Evolutionary conservation across 1,140 invertebrate species (phyloP), one percentile per base, ranked within the genome.

Genomic region (Colletes latitarsis): DNA sequence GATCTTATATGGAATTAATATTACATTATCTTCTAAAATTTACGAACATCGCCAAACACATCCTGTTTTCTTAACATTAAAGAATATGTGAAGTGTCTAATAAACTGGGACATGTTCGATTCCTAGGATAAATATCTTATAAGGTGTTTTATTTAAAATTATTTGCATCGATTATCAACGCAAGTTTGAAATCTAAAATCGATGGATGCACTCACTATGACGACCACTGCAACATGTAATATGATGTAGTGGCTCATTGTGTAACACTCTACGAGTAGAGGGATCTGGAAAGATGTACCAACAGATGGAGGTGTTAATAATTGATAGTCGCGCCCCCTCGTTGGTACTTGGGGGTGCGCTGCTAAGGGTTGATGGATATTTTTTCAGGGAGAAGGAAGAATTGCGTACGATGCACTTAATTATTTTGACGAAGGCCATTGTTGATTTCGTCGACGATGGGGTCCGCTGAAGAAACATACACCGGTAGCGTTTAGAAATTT

Each of bases 281-380:
- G 63, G 66, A 60, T 81, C 55, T 19, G 52, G 84, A 76, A 90
- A 91, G 88, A 91, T 92, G 85, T 80, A 88, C 90, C 86, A 88
- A 92, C 91, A 92, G 91, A 92, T 92, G 91, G 91, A 92, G 89
- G 89, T 92, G 91, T 92, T 92, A 92, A 92, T 92, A 92, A 92
- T 92, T 90, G 90, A 92, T 92, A 89, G 84, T 91, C 88, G 87
- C 84, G 88, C 88, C 91, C 91, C 89, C 85, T 90, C 80, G 82
- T 81, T 89, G 85, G 86, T 89, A 89, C 77, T 89, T 81, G 64
- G 77, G 81, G 77, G 73, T 63, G 75, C 71, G 62, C 41, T 76
- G 75, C 77, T 73, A 78, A 85, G 84, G 76, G 77, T 69, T 58
- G 75, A 70, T 60, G 74, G 68, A 81, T 70, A 72, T 60, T 71